Base-by-base conservation (phyloP, 1,140 invertebrate species). In the Hylyphantes graminicola region DNA sequence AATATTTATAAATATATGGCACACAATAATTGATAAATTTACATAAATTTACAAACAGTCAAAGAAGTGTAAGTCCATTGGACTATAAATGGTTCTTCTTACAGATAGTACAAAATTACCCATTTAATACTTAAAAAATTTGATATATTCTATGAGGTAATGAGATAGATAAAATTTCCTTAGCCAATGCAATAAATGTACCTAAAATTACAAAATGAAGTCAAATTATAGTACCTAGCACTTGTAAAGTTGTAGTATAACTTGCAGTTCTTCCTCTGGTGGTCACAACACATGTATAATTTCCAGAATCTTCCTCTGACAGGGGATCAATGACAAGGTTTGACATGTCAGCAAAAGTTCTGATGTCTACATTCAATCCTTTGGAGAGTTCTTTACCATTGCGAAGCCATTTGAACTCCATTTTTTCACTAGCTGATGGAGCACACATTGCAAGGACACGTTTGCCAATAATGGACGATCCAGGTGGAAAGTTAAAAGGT, bases 391-490 rank as follows among this genome's bases (percentile, higher is more conserved):
- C 70, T 61, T 68, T 68, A 0, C 81, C 81, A 70, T 86, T 82
- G 73, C 68, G 76, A n/a, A 81, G 21, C 86, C 86, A 86, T 55
- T 76, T 70, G 59, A 86, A 85, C 15, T 65, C 51, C 19, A 77
- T 48, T 63, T 72, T 72, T 21, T 80, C 65, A 2, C 86, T 83
- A 57, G 70, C 15, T 51, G 53, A 21, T 0, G 82, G 51, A 0
- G 77, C 64, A 51, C 86, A 86, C n/a, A 67, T 65, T 12, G 68
- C 63, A 65, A 35, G 81, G n/a, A 82, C 59, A 2, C 59, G 55
- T 50, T 74, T 77, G 0, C 83, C 83, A 3, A 81, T 35, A 6
- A 64, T 48, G 3, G 75, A 74, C 5, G 63, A 64, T 8, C 61
- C 55, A n/a, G 19, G n/a, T 5, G 74, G 74, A 67, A 80, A 80